phyloP scores from a whole-genome alignment of 2,888 invertebrate species.

The Dolichomitus sp. region DNA sequence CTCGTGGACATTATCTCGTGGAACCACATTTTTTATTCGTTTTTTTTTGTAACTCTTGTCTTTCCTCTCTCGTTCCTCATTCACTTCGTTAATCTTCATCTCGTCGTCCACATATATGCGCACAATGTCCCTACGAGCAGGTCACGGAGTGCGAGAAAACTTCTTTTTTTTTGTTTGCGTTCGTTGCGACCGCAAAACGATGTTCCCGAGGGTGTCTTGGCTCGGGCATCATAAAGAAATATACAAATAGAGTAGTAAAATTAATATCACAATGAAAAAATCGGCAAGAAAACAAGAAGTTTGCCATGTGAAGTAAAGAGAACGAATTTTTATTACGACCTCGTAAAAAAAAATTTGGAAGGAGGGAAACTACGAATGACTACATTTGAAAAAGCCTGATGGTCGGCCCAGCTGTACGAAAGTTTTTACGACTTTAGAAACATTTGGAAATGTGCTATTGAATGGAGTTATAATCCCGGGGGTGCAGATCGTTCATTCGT shows the following conservation, averaged over 20 bases:
- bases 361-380: neutral
- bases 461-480: neutral
- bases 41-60: conserved; percentile 40
- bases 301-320: neutral
- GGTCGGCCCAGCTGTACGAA: neutral
- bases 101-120: conserved; percentile 35
- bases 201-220: conserved; percentile 56
- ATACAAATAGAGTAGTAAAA: conserved; percentile 30
- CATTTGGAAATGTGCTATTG: neutral
- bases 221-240: conserved; percentile 44
- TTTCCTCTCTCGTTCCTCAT: conserved; percentile 34
- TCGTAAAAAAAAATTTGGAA: neutral
- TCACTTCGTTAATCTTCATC: conserved; percentile 46
- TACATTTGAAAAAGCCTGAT: conserved; percentile 11
- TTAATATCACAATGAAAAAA: conserved; percentile 26
- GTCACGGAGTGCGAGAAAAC: conserved; percentile 39
- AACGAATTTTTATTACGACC: neutral
- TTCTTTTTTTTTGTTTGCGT: conserved; percentile 15
- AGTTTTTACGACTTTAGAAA: conserved; percentile 11
- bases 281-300: neutral
- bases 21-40: conserved; percentile 35
- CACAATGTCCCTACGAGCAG: conserved; percentile 26
- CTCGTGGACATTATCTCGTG: conserved; percentile 33
- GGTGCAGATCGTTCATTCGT: conserved; percentile 10
- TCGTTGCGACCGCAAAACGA: conserved; percentile 57